Base-by-base conservation (phyloP, 2,888 invertebrate genomes). In the Eulithis testata region DNA sequence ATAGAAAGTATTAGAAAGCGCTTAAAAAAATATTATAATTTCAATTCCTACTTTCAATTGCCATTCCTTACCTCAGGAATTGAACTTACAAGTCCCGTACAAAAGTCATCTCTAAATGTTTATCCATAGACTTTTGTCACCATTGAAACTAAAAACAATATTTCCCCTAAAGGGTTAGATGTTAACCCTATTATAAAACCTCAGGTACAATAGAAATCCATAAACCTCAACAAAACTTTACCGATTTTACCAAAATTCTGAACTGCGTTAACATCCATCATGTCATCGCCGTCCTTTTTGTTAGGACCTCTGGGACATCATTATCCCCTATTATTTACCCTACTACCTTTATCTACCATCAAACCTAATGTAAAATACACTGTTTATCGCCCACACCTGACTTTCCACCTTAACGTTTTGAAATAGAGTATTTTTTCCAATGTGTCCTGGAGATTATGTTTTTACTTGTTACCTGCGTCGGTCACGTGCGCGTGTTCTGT, bases 201-300 rank as follows among this genome's bases (percentile, higher is more conserved):
- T 9, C 4, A 49, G 11, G 21, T 11, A 50, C 5, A 27, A 52
- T 36, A 52, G 11, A 37, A 11, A 27, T 52, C 43, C 1, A 21
- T 14, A 47, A 9, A 12, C 2, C 44, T 8, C 8, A 21, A 31
- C 56, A 53, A 58, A 66, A 63, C 55, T 53, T 66, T 55, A 65
- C 61, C 55, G 47, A 63, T 60, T 63, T 50, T 56, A 14, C 56
- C 63, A 53, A 62, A 64, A 64, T 56, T 54, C 58, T 43, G 57
- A 36, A 45, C 55, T 49, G 45, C 47, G 56, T 57, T 36, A 7
- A 60, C 75, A 73, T 76, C 71, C 73, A 72, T 73, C 76, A 73
- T 73, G 73, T 73, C 75, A 73, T 75, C 75, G 71, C 70, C 62
- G 73, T 75, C 74, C 76, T 76, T 76, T 76, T 75, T 76, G 74